phyloP scores from a whole-genome alignment of 2,888 invertebrate genomes.

The Kryphioiulus occultus region DNA sequence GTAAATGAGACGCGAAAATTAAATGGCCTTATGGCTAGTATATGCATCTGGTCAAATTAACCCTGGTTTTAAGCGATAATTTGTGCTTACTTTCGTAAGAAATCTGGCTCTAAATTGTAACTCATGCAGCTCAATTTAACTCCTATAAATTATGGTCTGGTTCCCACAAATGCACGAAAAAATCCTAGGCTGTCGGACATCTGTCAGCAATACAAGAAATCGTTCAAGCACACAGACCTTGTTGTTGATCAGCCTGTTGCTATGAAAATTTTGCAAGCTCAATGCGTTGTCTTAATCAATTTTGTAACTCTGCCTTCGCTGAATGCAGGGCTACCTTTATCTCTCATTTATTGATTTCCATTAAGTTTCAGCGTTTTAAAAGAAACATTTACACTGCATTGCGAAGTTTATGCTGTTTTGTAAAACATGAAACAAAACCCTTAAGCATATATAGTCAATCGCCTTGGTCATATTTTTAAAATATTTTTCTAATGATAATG shows the following conservation, averaged over 20 bases:
- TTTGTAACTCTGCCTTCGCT: not conserved
- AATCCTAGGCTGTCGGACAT: not conserved
- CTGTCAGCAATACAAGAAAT: not conserved
- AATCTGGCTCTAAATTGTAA: too few species aligned
- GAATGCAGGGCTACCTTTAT: slow-evolving; percentile 3
- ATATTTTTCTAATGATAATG: not conserved
- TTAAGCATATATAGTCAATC: too few species aligned
- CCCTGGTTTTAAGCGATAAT: not conserved
- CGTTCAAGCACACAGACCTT: not conserved
- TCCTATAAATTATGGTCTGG: too few species aligned
- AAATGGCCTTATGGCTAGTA: not conserved
- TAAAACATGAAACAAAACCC: too few species aligned
- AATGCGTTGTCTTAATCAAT: slow-evolving; percentile 17
- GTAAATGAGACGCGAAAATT: not conserved
- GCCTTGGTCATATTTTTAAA: not conserved
- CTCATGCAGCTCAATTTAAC: too few species aligned
- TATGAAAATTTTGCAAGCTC: slow-evolving; percentile 8
- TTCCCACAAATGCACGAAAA: too few species aligned
- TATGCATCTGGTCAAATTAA: not conserved
- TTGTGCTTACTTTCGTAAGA: not conserved
- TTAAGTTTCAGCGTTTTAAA: slow-evolving; percentile 13
- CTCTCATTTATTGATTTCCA: slow-evolving; percentile 6
- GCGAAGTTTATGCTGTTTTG: not conserved
- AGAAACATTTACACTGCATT: not conserved
- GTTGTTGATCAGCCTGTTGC: slow-evolving; percentile 18